phyloP scores from a whole-genome alignment of 2,797 vertebrate species.

The Coendou prehensilis region DNA sequence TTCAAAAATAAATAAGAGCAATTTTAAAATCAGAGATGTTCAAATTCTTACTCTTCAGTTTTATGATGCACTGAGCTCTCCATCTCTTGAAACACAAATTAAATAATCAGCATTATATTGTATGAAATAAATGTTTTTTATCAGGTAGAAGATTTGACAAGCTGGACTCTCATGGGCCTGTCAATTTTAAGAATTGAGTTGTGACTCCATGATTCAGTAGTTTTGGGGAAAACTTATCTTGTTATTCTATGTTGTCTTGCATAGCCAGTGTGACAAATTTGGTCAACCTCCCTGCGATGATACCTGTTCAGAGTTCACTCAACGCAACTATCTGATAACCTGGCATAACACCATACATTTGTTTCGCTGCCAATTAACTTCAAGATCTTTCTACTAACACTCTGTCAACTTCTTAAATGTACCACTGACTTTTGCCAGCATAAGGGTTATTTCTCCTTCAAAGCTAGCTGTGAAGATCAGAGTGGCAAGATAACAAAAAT shows the following conservation, averaged over 20 bases:
- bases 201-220: background rate
- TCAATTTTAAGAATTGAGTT: background rate
- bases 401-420: conserved; percentile 76
- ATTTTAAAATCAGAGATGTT: background rate
- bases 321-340: conserved; percentile 53
- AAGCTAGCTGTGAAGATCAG: conserved; percentile 68
- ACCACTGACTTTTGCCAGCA: conserved; percentile 65
- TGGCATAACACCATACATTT: conserved; percentile 69
- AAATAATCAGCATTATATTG: background rate
- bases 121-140: background rate
- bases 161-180: background rate
- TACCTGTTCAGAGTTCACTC: conserved; percentile 63
- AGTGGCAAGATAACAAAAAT: conserved; percentile 78
- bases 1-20: background rate
- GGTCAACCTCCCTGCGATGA: conserved; percentile 39
- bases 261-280: conserved; percentile 59
- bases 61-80: background rate
- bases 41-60: background rate
- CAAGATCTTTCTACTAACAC: conserved; percentile 72
- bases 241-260: conserved; percentile 24
- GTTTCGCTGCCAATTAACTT: conserved; percentile 82
- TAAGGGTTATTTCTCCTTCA: conserved; percentile 72
- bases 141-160: background rate
- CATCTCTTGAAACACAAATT: background rate
- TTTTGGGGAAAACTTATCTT: conserved; percentile 53